Evolutionary conservation across 2,113 vertebrate genomes (phyloP).

Genomic region (Zosterops pallidus): DNA sequence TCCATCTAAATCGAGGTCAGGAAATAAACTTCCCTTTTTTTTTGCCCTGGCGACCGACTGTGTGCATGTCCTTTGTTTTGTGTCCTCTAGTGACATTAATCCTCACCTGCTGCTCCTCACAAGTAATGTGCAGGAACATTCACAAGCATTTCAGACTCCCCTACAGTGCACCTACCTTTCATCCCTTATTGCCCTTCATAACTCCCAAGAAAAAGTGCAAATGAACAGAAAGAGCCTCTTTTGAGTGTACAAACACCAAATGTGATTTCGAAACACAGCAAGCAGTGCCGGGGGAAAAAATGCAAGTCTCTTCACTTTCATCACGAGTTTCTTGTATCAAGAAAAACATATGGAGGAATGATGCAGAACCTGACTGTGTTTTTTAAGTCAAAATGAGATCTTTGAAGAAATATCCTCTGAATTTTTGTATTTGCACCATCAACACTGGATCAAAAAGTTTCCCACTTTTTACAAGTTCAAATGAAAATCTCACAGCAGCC

Average conservation of each 20-base stretch:
- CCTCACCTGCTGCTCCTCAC: background rate
- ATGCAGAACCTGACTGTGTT: background rate
- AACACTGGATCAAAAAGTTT: background rate
- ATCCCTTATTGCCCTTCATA: background rate
- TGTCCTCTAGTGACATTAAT: background rate
- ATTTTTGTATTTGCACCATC: background rate
- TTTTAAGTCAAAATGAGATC: background rate
- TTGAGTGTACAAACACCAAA: background rate
- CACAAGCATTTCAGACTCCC: conserved; percentile 40
- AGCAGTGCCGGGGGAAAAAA: background rate
- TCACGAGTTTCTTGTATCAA: background rate
- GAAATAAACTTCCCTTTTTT: no score
- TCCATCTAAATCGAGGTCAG: no score
- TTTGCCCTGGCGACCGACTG: no score
- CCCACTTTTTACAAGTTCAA: background rate
- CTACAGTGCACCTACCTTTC: background rate
- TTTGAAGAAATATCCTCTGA: background rate
- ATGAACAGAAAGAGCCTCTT: background rate
- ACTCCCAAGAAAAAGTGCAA: background rate
- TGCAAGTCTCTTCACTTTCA: background rate
- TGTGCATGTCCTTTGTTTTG: no score
- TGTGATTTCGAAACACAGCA: background rate
- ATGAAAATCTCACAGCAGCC: background rate
- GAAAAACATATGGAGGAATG: background rate
- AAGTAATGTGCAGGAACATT: background rate